Conservation (phyloP, 1,140 invertebrate species). For the Druon quercuslanigerum region DNA sequence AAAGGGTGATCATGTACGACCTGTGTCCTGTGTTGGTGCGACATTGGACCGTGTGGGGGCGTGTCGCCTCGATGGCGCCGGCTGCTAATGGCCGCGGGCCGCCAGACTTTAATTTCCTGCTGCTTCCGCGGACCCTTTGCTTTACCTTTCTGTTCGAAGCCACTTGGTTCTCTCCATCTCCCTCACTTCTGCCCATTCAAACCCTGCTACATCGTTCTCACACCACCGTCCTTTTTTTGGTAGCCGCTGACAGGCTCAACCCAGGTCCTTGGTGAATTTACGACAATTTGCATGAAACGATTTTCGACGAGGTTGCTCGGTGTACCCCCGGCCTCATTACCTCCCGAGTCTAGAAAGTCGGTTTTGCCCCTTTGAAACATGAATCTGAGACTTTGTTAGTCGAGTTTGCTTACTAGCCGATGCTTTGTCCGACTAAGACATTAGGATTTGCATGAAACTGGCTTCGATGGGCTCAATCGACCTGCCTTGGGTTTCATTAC, state of each 20-base stretch:
- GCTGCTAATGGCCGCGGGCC: slow-evolving; percentile 75
- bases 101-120: slow-evolving; percentile 77
- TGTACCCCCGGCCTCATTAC: slow-evolving; percentile 60
- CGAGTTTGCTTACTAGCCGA: neutral
- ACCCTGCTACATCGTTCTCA: slow-evolving; percentile 24
- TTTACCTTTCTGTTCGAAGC: slow-evolving; percentile 73
- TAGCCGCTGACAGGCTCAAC: slow-evolving; percentile 37
- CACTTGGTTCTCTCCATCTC: slow-evolving; percentile 46
- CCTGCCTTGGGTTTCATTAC: slow-evolving; percentile 61
- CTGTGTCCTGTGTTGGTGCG: slow-evolving; percentile 69
- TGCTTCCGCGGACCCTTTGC: slow-evolving; percentile 74
- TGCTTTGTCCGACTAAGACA: neutral
- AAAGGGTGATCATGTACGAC: slow-evolving; percentile 55
- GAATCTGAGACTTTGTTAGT: neutral
- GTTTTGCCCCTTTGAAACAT: neutral
- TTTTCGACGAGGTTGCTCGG: slow-evolving; percentile 54
- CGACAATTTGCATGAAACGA: slow-evolving; percentile 68
- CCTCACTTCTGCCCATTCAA: slow-evolving; percentile 32
- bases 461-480: slow-evolving; percentile 56
- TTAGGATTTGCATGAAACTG: slow-evolving; percentile 68
- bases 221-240: slow-evolving; percentile 35
- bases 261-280: slow-evolving; percentile 42
- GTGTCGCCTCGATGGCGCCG: slow-evolving; percentile 77
- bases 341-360: slow-evolving; percentile 34
- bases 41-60: slow-evolving; percentile 71